phyloP scores from a whole-genome alignment of 35 echinoderm and acorn worm species.

The Apostichopus japonicus region DNA sequence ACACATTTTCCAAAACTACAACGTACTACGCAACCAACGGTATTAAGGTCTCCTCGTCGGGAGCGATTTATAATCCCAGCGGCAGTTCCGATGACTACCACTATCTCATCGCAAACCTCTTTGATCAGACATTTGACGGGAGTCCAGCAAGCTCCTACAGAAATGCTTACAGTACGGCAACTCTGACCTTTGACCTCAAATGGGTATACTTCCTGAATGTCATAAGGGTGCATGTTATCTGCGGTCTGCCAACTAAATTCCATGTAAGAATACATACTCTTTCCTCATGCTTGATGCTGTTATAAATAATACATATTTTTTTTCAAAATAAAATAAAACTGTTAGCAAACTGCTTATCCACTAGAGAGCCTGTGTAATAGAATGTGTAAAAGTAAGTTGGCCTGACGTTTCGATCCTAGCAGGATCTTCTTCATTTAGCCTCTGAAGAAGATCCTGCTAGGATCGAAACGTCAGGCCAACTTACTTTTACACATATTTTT shows the following conservation, averaged over 20 bases:
- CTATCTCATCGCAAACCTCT: conserved; percentile 69
- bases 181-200: conserved; percentile 67
- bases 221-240: conserved; percentile 69
- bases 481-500: too few relatives aligned
- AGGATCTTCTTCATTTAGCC: too few relatives aligned
- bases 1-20: conserved; percentile 40
- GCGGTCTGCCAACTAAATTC: conserved; percentile 62
- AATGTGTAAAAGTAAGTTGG: too few relatives aligned
- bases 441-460: too few relatives aligned
- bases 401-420: too few relatives aligned
- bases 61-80: not conserved
- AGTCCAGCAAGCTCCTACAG: conserved; percentile 34
- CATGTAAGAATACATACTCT: conserved; percentile 44
- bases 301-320: too few relatives aligned
- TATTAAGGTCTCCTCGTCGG: conserved; percentile 56
- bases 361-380: too few relatives aligned
- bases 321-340: too few relatives aligned
- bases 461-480: too few relatives aligned
- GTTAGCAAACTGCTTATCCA: too few relatives aligned
- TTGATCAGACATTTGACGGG: conserved; percentile 77
- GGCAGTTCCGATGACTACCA: conserved; percentile 22
- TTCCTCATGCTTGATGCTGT: too few relatives aligned
- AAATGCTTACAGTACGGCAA: not conserved
- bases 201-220: conserved; percentile 66
- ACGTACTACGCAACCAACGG: conserved; percentile 65